Evolutionary conservation across 2,797 vertebrate species (phyloP), one percentile per base, ranked within the genome.

Genomic region (Alauda arvensis): DNA sequence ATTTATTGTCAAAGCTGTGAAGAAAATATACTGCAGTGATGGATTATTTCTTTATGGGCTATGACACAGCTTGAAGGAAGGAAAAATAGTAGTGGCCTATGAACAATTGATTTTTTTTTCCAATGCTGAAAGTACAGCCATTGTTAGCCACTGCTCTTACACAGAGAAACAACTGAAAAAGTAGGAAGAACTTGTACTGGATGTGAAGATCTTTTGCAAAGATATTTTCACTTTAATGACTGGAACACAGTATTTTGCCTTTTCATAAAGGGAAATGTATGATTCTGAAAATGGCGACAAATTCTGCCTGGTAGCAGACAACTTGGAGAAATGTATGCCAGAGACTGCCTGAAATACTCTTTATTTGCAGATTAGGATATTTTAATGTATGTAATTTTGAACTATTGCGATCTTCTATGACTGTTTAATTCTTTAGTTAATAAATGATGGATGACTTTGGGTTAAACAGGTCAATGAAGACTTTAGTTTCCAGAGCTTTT

Each of bases 1-100:
- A 90, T 93, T 83, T 93, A 71, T 79, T 93, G 39, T 89, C 85
- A 89, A 20, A 63, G 77, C 60, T 92, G 34, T 91, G 88, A 43
- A 78, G 67, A 18, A 65, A 86, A 93, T 86, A 31, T 61, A 77
- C 65, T 76, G 45, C 51, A 68, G 69, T 92, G 91, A 78, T 82
- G 52, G 66, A 90, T 89, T 90, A 79, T 92, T 91, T 92, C 77
- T 87, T 48, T 67, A 74, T 82, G 77, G 57, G 72, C 83, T 67
- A 45, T 85, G 85, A 42, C 59, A 84, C 51, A 84, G 31, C 80
- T 89, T 95, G 92, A 93, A 90, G 18, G 5, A 83, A 83, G 25
- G 14, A 67, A 85, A 80, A 52, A 59, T 72, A 49, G 31, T 86
- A 49, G 34, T 70, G 61, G 16, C 70, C 85, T 33, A 28, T 72